Base-by-base conservation (phyloP, 2,888 invertebrate species). In the Noctuana brunneofusca region DNA sequence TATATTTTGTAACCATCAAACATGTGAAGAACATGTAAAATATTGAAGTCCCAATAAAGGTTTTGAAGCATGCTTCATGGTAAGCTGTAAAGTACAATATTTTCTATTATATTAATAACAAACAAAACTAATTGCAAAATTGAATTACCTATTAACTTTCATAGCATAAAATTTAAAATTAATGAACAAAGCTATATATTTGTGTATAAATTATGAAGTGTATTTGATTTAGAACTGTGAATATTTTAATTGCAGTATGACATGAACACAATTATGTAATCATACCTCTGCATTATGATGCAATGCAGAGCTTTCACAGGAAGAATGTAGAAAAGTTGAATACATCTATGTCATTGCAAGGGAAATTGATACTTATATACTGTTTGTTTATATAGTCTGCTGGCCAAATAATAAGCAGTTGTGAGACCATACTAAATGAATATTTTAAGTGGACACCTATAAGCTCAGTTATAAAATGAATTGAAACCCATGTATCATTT, bases 21-120 rank as follows among this genome's bases (percentile, higher is more conserved):
- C 96, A 96, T 55, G 95, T 94, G 38, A 97, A 83, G 20, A 97
- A 78, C 98, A 98, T 98, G 83, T 98, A 97, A 65, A 96, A 84
- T 79, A 97, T 94, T 41, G 98, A 97, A 70, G 95, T 94, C 22
- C 95, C 92, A 81, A 98, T 95, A 81, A 99, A 99, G 20, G 94
- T 94, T 75, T 97, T 94, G 83, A 99, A 98, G 71, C 96, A 96
- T 68, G 95, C 93, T 84, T 98, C 97, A 89, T 97, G 97, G 70
- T 96, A 93, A 75, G 95, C 97, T 97, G 92, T 67, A 93, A 94
- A 78, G 75, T 71, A 78, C 69, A 58, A 67, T 58, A 63, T 20
- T 58, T 18, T 60, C 56, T 52, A 59, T 41, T 54, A n/a, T 4
- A 35, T 35, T 11, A 32, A 11, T 8, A 11, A 32, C 1, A 32